Percentiles rank a stretch among this genome's conserved stretches.
These are phyloP conservation scores for Poicephalus meyeri DNA, from an alignment of 2,113 vertebrate genomes.

Conservation along the genomic window DNA sequence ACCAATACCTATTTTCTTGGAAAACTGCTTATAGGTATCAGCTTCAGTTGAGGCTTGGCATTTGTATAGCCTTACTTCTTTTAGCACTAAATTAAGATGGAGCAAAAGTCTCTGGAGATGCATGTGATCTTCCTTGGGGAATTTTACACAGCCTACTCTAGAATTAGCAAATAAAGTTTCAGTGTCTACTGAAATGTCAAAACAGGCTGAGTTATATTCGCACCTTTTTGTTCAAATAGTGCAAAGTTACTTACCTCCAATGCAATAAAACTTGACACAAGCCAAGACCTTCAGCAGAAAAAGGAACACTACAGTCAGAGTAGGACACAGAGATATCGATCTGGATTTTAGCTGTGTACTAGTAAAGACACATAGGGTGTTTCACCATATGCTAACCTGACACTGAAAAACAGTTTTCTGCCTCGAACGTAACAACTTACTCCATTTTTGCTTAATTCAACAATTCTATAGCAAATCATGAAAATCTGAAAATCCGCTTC, in stretches of 20 bases:
- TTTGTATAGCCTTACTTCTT: not conserved
- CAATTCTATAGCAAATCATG: not conserved
- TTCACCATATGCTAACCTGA: not conserved
- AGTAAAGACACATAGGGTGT: not conserved
- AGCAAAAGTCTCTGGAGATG: not conserved
- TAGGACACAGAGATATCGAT: not conserved
- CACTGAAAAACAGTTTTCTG: not conserved
- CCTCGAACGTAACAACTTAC: not conserved
- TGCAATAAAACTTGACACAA: not conserved
- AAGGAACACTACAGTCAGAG: not conserved
- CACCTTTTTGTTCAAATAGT: not conserved
- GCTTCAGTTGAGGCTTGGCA: not conserved
- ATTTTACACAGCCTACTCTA: not conserved
- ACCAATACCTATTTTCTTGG: not conserved
- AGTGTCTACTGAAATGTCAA: not conserved
- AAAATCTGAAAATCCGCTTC: not conserved
- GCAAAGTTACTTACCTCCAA: not conserved
- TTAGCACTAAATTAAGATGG: not conserved
- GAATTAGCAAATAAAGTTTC: constrained; percentile 18
- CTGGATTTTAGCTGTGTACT: not conserved
- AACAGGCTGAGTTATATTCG: not conserved
- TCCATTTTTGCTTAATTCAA: not conserved
- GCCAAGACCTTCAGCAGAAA: not conserved
- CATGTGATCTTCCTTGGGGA: not conserved
- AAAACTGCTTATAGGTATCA: not conserved